Evolutionary conservation across 2,888 invertebrate species (phyloP).

Genomic region (Habrosyne pyritoides): DNA sequence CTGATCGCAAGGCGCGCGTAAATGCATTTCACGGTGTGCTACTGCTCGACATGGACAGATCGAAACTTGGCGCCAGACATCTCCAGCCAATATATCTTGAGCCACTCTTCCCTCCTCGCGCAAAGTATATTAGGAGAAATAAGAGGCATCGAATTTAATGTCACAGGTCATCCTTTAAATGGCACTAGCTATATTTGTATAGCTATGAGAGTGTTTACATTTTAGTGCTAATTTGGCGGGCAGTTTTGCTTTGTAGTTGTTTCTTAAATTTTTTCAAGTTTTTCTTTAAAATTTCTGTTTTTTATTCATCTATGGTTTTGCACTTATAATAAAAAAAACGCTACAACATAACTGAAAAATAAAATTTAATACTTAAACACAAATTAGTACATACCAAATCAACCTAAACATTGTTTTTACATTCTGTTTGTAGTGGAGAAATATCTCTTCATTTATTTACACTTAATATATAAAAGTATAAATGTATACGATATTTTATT

Average conservation of each 20-base stretch:
- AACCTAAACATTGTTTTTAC: constrained; percentile 8
- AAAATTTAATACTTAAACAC: neutral
- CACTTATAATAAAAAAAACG: no score
- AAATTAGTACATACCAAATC: neutral
- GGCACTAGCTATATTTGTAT: constrained; percentile 12
- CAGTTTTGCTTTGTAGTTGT: neutral
- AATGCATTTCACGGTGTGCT: constrained; percentile 46
- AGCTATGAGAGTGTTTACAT: neutral
- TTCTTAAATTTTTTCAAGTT: neutral
- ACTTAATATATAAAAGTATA: neutral
- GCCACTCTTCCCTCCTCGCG: constrained; percentile 30
- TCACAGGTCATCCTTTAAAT: constrained; percentile 31
- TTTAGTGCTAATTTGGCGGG: neutral
- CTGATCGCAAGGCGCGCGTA: constrained; percentile 52
- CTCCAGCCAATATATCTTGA: constrained; percentile 37
- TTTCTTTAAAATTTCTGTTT: no score
- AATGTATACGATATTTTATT: neutral
- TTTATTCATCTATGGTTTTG: no score
- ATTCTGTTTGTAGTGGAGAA: constrained; percentile 42
- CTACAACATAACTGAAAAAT: no score
- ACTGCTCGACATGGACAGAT: constrained; percentile 23
- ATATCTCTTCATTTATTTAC: constrained; percentile 38
- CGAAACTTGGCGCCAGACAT: constrained; percentile 51
- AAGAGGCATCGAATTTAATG: constrained; percentile 24
- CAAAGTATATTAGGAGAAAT: neutral